These are phyloP conservation scores for Furnarius figulus DNA, from an alignment of 2,113 vertebrate species.

Conservation along the genomic window DNA sequence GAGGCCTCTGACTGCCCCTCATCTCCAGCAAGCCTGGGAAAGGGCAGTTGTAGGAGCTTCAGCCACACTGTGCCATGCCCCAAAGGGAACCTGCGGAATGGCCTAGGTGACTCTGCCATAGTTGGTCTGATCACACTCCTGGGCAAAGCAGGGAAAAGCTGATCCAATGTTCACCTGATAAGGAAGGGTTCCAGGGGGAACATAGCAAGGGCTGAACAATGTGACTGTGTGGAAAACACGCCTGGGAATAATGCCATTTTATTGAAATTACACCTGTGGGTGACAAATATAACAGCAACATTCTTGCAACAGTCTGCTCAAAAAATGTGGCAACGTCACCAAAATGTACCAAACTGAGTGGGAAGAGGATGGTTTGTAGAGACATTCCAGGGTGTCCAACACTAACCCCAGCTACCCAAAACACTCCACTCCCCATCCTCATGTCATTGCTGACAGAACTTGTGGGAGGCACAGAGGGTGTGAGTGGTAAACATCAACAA, in stretches of 20 bases:
- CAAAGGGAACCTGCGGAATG: background rate
- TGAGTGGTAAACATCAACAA: background rate
- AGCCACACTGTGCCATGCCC: fast-evolving
- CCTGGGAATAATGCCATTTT: background rate
- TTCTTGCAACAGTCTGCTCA: background rate
- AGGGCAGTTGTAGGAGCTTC: background rate
- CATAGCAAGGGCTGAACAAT: background rate
- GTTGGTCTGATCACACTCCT: background rate
- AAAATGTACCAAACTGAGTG: background rate
- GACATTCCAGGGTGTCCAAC: background rate
- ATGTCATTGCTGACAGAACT: background rate
- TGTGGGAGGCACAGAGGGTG: background rate
- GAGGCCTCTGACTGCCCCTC: background rate
- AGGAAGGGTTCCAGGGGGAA: background rate
- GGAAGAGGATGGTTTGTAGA: background rate
- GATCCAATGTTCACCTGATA: slow-evolving; percentile 6
- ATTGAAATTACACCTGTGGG: background rate
- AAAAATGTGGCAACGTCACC: background rate
- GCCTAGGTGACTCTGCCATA: background rate
- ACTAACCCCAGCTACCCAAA: background rate
- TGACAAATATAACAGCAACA: background rate
- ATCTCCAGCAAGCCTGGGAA: background rate
- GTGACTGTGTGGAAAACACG: background rate
- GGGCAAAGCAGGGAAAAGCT: background rate
- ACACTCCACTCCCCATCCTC: background rate